Conservation (phyloP, 2,113 vertebrate genomes). For the Chloropsis cyanopogon region DNA sequence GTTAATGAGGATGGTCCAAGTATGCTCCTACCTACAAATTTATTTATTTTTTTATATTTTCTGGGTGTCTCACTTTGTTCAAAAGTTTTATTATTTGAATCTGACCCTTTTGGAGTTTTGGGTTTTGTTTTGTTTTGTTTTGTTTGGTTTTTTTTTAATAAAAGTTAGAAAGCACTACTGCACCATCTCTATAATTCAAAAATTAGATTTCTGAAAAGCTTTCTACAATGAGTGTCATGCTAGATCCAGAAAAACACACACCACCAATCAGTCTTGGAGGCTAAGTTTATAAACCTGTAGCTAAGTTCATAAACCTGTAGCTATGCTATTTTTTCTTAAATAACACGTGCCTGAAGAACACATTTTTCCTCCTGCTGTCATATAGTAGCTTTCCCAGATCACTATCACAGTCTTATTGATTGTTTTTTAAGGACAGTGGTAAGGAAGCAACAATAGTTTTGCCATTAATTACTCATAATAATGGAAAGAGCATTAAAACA, state of each 20-base stretch:
- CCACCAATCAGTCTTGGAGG: neutral
- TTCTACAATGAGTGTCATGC: neutral
- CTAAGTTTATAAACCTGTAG: neutral
- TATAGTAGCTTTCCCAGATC: neutral
- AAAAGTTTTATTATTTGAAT: neutral
- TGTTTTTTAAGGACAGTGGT: neutral
- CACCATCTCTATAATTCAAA: neutral
- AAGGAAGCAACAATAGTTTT: neutral
- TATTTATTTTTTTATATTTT: neutral
- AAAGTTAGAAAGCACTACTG: neutral
- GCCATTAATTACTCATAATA: neutral
- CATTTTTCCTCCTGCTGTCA: rapidly evolving
- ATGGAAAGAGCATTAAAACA: neutral
- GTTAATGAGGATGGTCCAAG: neutral
- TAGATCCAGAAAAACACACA: neutral
- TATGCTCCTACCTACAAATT: neutral
- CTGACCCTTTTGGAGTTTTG: neutral
- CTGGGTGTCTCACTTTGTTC: neutral
- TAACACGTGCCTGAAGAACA: neutral
- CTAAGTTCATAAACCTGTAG: neutral
- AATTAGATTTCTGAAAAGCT: neutral
- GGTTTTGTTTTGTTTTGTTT: neutral
- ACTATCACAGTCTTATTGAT: neutral
- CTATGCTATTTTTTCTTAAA: neutral
- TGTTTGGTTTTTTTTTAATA: neutral